A percentile compares a stretch with the other conserved stretches of the same genome.
phyloP scores from a whole-genome alignment of 2,888 invertebrate genomes.

The Sussaba pulchella region DNA sequence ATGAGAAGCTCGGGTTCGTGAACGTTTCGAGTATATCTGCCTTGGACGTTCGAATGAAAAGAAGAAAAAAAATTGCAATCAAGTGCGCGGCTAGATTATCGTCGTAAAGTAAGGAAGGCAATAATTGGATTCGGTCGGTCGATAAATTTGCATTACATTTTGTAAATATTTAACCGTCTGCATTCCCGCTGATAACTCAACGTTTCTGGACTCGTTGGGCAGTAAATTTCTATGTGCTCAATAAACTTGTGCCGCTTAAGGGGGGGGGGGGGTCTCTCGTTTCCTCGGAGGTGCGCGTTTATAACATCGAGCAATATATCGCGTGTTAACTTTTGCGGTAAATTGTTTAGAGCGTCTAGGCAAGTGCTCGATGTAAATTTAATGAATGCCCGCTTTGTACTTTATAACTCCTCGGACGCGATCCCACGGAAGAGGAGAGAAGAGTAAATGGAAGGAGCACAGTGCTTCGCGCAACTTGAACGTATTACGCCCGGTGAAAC shows the following conservation, averaged over 20 bases:
- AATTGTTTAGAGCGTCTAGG: slow-evolving; percentile 62
- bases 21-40: slow-evolving; percentile 85
- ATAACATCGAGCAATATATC: slow-evolving; percentile 29
- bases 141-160: background rate
- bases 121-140: background rate
- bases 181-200: background rate
- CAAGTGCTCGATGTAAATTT: slow-evolving; percentile 66
- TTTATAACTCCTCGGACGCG: slow-evolving; percentile 52
- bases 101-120: background rate
- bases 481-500: slow-evolving; percentile 36
- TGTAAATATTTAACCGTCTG: background rate
- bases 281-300: background rate
- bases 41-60: slow-evolving; percentile 11
- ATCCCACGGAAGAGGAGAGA: slow-evolving; percentile 8
- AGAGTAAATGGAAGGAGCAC: slow-evolving; percentile 37
- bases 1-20: slow-evolving; percentile 84
- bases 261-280: background rate
- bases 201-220: slow-evolving; percentile 20
- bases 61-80: too few relatives aligned
- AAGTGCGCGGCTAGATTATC: too few relatives aligned
- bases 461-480: slow-evolving; percentile 17
- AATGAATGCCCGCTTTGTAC: slow-evolving; percentile 64
- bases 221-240: slow-evolving; percentile 35
- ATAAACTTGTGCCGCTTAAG: slow-evolving; percentile 20
- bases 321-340: slow-evolving; percentile 62